Base-by-base conservation (phyloP, 64 coral and sea anemone species). In the Pocillopora verrucosa region DNA sequence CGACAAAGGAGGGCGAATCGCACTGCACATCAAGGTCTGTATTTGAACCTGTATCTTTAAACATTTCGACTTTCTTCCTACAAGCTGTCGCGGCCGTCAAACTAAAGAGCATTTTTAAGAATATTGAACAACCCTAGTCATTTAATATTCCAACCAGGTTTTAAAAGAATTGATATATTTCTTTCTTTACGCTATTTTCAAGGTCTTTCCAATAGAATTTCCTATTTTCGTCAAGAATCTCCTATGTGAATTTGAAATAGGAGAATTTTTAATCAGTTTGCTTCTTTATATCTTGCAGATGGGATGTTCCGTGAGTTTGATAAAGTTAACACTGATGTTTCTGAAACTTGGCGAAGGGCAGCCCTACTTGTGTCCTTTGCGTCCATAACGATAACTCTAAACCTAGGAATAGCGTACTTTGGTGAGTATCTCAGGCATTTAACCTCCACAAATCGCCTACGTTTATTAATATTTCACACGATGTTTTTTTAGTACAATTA, bases 231-330 rank as follows among this genome's bases (percentile, higher is more conserved):
- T 70, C 11, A 11, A 70, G 10, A 11, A 24, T n/a, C 20, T 22
- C 67, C 10, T n/a, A 11, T 6, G 67, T 2, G 5, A 25, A 70
- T 70, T 70, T 0, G 20, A 20, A 70, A 5, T 25, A 76, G 16
- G n/a, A 82, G 34, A 76, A 76, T 76, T 37, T 13, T 14, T 37
- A 35, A 17, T 76, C 34, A 4, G 41, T 51, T 7, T 51, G 7
- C 41, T 4, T 84, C 61, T 68, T 62, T 64, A 30, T 41, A 51
- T 72, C 57, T 85, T 85, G 82, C 61, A 85, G 82, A 72, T 70
- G 82, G 19, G 9, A 85, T 85, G 82, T 85, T 85, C 11, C 63
- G 82, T 11, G 64, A 85, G 38, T 11, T 70, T 16, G 82, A 85
- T 45, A 85, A 85, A 57, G 17, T 85, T 72, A 12, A 72, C 37